Conservation (phyloP, 2,888 invertebrate genomes). For the Cordylochernes scorpioides region DNA sequence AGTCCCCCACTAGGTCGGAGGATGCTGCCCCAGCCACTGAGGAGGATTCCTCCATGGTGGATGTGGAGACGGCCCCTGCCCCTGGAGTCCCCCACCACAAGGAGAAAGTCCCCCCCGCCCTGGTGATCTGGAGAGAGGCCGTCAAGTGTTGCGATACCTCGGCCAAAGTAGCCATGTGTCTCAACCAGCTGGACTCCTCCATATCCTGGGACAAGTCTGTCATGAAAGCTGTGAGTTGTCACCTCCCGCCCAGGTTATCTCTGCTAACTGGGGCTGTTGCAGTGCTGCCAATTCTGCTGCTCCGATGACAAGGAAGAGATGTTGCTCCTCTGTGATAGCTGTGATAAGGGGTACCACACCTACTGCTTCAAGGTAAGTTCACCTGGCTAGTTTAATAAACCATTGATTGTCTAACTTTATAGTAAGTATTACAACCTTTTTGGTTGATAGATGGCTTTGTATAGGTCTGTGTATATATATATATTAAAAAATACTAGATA, state of each 20-base stretch:
- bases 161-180: conserved; percentile 64
- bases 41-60: too few relatives aligned
- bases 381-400: conserved; percentile 1
- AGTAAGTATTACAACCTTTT: neutral
- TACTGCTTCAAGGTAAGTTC: conserved; percentile 58
- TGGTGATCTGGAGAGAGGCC: conserved; percentile 53
- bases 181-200: conserved; percentile 58
- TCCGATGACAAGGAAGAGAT: conserved; percentile 88
- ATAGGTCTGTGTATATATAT: too few relatives aligned
- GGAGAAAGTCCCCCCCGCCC: conserved; percentile 33
- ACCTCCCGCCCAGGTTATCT: neutral
- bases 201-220: conserved; percentile 98
- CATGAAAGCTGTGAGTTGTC: conserved; percentile 88
- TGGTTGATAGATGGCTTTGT: too few relatives aligned
- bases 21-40: too few relatives aligned
- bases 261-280: conserved; percentile 16
- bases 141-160: conserved; percentile 55
- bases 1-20: too few relatives aligned
- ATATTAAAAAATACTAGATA: too few relatives aligned
- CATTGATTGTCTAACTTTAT: neutral
- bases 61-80: too few relatives aligned
- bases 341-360: conserved; percentile 93
- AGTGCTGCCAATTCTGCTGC: conserved; percentile 93
- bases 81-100: too few relatives aligned
- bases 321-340: conserved; percentile 77